Conservation (phyloP, 2,797 vertebrate genomes). For the Yasuhikotakia modesta region DNA sequence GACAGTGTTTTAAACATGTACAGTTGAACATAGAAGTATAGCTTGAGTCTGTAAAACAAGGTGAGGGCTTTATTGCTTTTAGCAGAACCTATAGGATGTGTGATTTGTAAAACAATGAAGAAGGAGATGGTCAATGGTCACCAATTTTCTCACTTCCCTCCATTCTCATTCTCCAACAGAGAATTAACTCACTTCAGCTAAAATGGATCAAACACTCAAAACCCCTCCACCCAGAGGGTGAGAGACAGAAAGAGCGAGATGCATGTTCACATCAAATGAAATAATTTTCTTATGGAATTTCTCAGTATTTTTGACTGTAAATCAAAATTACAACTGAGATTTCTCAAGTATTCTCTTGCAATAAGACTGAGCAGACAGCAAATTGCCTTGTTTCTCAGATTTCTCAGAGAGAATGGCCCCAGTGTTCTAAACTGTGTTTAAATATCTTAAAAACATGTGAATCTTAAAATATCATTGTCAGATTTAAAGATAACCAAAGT, state of each 20-base stretch:
- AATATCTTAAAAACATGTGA: not conserved
- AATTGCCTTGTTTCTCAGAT: not conserved
- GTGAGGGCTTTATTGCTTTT: not conserved
- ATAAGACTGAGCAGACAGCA: not conserved
- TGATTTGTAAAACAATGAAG: slow-evolving; percentile 22
- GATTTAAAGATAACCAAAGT: not conserved
- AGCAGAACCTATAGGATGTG: slow-evolving; percentile 5
- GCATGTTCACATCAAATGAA: not conserved
- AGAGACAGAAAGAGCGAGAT: slow-evolving; percentile 11
- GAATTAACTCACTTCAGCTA: slow-evolving; percentile 19
- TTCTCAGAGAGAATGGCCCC: not conserved
- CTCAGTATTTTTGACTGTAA: not conserved
- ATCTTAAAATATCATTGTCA: not conserved
- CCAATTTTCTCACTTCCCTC: not conserved
- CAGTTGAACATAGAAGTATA: not conserved
- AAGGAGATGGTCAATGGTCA: slow-evolving; percentile 10
- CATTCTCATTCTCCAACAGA: slow-evolving; percentile 7
- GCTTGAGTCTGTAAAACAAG: slow-evolving; percentile 6
- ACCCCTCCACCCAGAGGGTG: not conserved
- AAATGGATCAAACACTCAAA: slow-evolving; percentile 17
- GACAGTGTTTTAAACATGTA: slow-evolving; percentile 6
- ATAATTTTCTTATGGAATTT: not conserved
- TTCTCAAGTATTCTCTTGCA: not conserved
- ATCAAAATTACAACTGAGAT: not conserved
- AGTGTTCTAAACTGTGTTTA: no score